phyloP scores from a whole-genome alignment of 1,140 invertebrate genomes.

The Lucilia sericata region DNA sequence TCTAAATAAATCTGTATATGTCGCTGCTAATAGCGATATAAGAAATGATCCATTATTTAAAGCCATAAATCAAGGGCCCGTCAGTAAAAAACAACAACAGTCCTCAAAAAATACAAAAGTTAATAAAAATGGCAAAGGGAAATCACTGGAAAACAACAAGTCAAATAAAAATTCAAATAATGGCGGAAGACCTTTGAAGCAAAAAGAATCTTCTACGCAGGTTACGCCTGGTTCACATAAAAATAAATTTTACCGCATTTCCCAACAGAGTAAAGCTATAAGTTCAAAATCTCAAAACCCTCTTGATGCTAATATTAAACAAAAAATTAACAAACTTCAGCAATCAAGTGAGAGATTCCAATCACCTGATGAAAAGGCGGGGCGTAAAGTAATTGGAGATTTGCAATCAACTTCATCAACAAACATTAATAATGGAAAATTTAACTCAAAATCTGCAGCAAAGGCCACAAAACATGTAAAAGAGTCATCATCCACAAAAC shows the following conservation, averaged over 20 bases:
- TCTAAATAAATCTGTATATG: constrained; percentile 53
- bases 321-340: constrained; percentile 35
- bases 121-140: constrained; percentile 53
- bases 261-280: constrained; percentile 45
- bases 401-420: constrained; percentile 9
- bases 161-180: constrained; percentile 41
- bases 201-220: constrained; percentile 41
- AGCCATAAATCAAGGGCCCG: constrained; percentile 30
- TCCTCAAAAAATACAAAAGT: constrained; percentile 52
- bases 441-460: constrained; percentile 8
- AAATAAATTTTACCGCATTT: constrained; percentile 50
- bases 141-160: constrained; percentile 50
- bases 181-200: constrained; percentile 32
- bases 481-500: constrained; percentile 63
- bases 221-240: constrained; percentile 25
- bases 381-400: constrained; percentile 60
- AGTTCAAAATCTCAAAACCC: constrained; percentile 12
- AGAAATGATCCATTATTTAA: constrained; percentile 4
- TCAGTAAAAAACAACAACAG: constrained; percentile 49
- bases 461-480: constrained; percentile 74
- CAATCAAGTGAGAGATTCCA: constrained; percentile 46
- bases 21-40: constrained; percentile 43
- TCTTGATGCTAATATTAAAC: neutral
- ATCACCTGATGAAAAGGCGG: constrained; percentile 52
- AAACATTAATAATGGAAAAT: constrained; percentile 4